Base-by-base conservation (phyloP, 2,797 vertebrate genomes). In the Rhinophrynus dorsalis region DNA sequence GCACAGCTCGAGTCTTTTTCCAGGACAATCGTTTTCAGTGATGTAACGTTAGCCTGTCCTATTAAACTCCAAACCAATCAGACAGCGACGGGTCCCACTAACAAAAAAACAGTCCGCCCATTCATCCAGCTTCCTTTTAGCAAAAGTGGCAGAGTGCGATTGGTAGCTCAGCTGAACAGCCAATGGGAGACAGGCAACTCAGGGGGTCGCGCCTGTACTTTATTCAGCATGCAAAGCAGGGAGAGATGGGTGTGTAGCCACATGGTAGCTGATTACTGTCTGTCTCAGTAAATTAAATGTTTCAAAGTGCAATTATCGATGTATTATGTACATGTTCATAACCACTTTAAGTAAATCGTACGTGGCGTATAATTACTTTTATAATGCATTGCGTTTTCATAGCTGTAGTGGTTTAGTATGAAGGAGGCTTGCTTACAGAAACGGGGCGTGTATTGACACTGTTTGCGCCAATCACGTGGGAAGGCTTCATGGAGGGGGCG, bases 121-220 rank as follows among this genome's bases (percentile, higher is more conserved):
- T n/a, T n/a, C n/a, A n/a, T n/a, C 57, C n/a, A 1, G 1, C 13
- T 3, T 9, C 2, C 6, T 40, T 60, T n/a, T n/a, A n/a, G n/a
- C n/a, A n/a, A 42, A 44, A 47, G 57, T 60, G 57, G 57, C 57
- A n/a, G 3, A 6, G 26, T 30, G 9, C 26, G 27, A 60, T 60
- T 60, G 57, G 57, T 12, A 15, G 11, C 6, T 5, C 10, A 1
- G 9, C 2, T n/a, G 10, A 10, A 2, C 27, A 32, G 3, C 57
- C 57, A 60, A 60, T 60, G 15, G 9, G 15, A 6, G 57, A 7
- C 1, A 13, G 18, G 57, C 57, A 60, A 23, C 57, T 60, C 38
- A 42, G 8, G 24, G 15, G 3, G n/a, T 21, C 15, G 17, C 8
- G 17, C 15, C 11, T 44, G 5, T n/a, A 20, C 35, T 6, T 21